Conservation (phyloP, 2,888 invertebrate genomes). For the Atherix ibis region DNA sequence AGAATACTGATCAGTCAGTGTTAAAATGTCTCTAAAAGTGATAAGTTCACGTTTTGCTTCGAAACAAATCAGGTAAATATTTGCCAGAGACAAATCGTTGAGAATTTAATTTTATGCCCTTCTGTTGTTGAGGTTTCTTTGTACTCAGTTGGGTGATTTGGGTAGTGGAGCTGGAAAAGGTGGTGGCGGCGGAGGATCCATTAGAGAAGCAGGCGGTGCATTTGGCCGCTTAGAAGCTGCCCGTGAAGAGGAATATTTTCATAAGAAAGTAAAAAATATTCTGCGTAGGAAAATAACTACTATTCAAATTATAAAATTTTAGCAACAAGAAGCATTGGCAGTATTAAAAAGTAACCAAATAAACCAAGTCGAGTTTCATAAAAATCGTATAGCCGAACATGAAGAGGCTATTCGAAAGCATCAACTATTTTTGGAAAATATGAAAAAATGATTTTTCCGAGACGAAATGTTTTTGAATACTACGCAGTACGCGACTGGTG, state of each 20-base stretch:
- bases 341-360: constrained; percentile 54
- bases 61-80: too few species aligned
- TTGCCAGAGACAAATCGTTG: too few species aligned
- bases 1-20: too few species aligned
- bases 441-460: too few species aligned
- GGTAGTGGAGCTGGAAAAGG: constrained; percentile 71
- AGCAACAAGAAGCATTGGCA: constrained; percentile 68
- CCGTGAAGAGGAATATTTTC: constrained; percentile 79
- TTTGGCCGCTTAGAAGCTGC: constrained; percentile 85
- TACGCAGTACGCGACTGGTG: too few species aligned
- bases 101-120: too few species aligned
- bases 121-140: too few species aligned
- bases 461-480: too few species aligned
- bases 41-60: too few species aligned
- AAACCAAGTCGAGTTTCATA: constrained; percentile 67
- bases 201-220: constrained; percentile 74
- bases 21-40: too few species aligned
- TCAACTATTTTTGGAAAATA: constrained; percentile 43
- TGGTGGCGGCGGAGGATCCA: constrained; percentile 67
- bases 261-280: constrained; percentile 59
- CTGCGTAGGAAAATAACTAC: neutral
- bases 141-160: constrained; percentile 44
- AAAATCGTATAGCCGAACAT: constrained; percentile 74
- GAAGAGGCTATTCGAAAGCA: constrained; percentile 72
- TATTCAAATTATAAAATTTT: constrained; percentile 6